These are phyloP conservation scores for Notechis scutatus DNA, from an alignment of 2,113 vertebrate species.

Conservation along the genomic window DNA sequence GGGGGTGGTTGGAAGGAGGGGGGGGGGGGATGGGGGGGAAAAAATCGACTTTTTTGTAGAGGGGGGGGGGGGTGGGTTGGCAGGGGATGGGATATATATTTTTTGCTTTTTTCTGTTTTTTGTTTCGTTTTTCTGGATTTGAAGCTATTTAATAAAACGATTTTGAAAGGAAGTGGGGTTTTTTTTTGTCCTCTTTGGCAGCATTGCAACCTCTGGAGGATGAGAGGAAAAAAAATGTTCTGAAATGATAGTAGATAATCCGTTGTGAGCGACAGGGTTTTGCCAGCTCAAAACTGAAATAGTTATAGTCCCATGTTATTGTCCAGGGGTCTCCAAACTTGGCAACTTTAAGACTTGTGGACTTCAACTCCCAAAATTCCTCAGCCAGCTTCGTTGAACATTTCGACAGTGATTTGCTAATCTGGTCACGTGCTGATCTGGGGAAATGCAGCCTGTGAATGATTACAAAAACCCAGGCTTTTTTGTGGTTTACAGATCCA, in stretches of 20 bases:
- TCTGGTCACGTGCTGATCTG: neutral
- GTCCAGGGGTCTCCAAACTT: too few relatives aligned
- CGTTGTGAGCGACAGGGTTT: neutral
- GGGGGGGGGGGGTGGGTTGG: neutral
- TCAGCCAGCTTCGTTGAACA: neutral
- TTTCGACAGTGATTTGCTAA: neutral
- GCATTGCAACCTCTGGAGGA: neutral
- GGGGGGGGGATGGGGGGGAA: too few relatives aligned
- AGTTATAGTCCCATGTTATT: too few relatives aligned
- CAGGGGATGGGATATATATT: neutral
- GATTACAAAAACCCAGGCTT: too few relatives aligned
- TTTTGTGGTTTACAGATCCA: neutral
- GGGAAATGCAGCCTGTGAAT: neutral
- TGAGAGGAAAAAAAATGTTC: neutral
- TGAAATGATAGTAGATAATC: neutral
- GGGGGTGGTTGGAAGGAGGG: neutral
- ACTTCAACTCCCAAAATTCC: too few relatives aligned
- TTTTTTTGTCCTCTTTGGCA: neutral
- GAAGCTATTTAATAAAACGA: constrained; percentile 71
- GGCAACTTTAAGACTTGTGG: too few relatives aligned
- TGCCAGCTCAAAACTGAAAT: neutral
- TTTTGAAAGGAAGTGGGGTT: constrained; percentile 27
- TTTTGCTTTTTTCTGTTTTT: neutral
- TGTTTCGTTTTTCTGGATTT: constrained; percentile 35
- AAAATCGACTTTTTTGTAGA: neutral